phyloP scores from a whole-genome alignment of 2,113 vertebrate species.

The Gadus macrocephalus region DNA sequence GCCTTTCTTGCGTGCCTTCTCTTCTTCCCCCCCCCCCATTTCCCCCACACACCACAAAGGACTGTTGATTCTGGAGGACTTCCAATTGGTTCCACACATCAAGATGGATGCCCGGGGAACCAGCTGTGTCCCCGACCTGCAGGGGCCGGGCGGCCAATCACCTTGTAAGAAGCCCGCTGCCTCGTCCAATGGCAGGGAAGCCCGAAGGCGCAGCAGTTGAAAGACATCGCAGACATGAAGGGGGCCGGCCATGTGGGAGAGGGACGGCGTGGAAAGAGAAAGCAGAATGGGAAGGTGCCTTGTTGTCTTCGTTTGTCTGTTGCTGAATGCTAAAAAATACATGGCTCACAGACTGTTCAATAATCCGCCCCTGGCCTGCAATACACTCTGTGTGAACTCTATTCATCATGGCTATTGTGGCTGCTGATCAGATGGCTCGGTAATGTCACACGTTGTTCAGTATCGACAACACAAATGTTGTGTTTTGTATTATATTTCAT shows the following conservation, averaged over 20 bases:
- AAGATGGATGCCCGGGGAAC: conserved; percentile 42
- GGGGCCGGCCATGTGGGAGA: conserved; percentile 40
- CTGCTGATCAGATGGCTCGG: too few species aligned
- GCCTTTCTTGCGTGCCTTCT: neutral
- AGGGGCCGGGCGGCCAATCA: conserved; percentile 48
- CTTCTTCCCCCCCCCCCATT: neutral
- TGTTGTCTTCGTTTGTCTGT: neutral
- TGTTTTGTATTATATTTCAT: too few species aligned
- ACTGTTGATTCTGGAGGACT: conserved; percentile 36
- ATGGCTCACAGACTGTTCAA: too few species aligned
- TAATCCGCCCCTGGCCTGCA: too few species aligned
- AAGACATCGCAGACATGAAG: conserved; percentile 48
- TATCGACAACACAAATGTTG: too few species aligned
- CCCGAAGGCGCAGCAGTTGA: conserved; percentile 38
- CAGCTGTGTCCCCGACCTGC: conserved; percentile 46
- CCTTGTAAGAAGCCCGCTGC: conserved; percentile 26
- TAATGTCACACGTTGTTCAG: too few species aligned
- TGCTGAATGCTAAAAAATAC: neutral
- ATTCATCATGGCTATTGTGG: too few species aligned
- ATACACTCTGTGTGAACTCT: too few species aligned
- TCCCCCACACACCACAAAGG: conserved; percentile 32
- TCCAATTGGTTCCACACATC: conserved; percentile 41
- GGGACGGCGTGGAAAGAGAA: conserved; percentile 30
- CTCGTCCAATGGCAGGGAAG: conserved; percentile 49
- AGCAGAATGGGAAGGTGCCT: conserved; percentile 38